Evolutionary conservation across 2,113 vertebrate species (phyloP), one percentile per base, ranked within the genome.

Genomic region (Gorsachius goisagi): DNA sequence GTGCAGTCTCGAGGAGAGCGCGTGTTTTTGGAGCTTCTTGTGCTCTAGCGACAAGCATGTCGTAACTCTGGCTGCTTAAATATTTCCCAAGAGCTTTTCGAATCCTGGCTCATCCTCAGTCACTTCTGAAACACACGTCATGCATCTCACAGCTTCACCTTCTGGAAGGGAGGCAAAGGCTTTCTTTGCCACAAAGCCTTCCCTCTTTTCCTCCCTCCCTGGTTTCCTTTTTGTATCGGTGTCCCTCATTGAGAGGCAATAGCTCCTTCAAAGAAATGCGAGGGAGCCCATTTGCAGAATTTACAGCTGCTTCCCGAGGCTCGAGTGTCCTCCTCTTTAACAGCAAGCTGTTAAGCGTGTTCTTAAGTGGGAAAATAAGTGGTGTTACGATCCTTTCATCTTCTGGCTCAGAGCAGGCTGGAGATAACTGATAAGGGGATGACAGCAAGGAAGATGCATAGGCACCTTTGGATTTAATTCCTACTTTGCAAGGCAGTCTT

Each of bases 401-500:
- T 97, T 63, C 69, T 85, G 92, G 84, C 93, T 92, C 37, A 6
- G 89, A 82, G 90, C 69, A 88, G 73, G 89, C 86, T 97, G 86
- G 86, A 97, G 97, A 95, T 95, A 76, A 79, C 84, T 72, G 90
- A 91, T 85, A 89, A 79, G 47, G 90, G 69, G 95, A 93, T 95
- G 96, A 86, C 64, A 92, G 90, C 27, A 3, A 47, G 64, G 92
- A 64, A 92, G 79, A 93, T 73, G 85, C 89, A 91, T 24, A 82
- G 90, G 76, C 86, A 96, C 92, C 90, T 96, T 96, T 93, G 85
- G 95, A 95, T 96, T 90, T 92, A 93, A 94, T 96, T 95, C 89
- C 90, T 95, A 0, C 94, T 96, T 93, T 93, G 94, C 77, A 73
- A 95, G 66, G 79, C 95, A 68, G 93, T 39, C 93, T 90, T 78